Conservation (phyloP, 2,113 vertebrate genomes). For the Crotophaga sulcirostris region DNA sequence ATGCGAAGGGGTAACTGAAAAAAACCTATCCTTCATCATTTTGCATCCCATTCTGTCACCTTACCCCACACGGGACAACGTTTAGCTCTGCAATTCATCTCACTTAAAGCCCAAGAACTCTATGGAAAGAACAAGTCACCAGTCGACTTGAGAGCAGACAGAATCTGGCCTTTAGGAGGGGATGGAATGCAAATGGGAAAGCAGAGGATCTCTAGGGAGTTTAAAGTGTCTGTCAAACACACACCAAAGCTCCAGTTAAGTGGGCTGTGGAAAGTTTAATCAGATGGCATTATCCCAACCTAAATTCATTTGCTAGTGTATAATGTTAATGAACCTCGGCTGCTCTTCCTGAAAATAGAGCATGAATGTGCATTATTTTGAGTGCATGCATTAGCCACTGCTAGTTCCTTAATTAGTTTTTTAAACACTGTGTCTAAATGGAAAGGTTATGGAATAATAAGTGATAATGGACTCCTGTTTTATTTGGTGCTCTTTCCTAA, state of each 20-base stretch:
- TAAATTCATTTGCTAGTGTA: constrained; percentile 42
- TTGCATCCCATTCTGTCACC: neutral
- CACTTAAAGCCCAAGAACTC: neutral
- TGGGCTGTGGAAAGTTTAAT: constrained; percentile 38
- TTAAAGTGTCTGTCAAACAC: constrained; percentile 36
- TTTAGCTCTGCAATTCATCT: neutral
- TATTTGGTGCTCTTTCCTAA: neutral
- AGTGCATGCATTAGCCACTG: constrained; percentile 38
- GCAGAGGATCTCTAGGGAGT: neutral
- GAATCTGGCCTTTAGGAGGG: neutral
- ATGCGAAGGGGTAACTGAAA: neutral
- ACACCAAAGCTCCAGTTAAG: constrained; percentile 14
- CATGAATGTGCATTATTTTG: constrained; percentile 21
- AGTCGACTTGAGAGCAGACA: neutral
- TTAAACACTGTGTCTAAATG: constrained; percentile 8
- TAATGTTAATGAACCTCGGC: constrained; percentile 38
- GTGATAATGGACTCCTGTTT: neutral
- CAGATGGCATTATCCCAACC: constrained; percentile 3
- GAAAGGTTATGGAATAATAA: constrained; percentile 36
- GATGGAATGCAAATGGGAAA: neutral
- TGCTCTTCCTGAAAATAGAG: constrained; percentile 30
- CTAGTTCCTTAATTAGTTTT: constrained; percentile 48
- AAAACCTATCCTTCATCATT: neutral
- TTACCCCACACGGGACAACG: neutral
- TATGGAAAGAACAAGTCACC: neutral